phyloP scores from a whole-genome alignment of 2,888 invertebrate genomes.

The Volucella inanis region DNA sequence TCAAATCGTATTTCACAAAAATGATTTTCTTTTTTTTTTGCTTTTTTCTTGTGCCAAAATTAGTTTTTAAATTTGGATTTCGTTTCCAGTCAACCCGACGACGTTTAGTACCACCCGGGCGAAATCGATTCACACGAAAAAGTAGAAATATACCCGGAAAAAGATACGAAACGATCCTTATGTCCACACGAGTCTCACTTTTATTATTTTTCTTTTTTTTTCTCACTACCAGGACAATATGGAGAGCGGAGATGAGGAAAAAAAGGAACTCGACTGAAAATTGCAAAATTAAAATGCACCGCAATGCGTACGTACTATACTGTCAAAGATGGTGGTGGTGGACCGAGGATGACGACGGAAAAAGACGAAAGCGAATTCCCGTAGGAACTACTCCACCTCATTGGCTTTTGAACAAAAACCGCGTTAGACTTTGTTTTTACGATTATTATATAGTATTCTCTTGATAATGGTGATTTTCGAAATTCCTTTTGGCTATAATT shows the following conservation, averaged over 20 bases:
- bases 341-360: conserved; percentile 55
- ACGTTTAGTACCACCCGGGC: conserved; percentile 31
- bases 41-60: conserved; percentile 36
- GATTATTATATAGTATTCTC: conserved; percentile 16
- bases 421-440: neutral
- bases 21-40: neutral
- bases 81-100: conserved; percentile 32
- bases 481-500: conserved; percentile 20
- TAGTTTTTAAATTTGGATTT: conserved; percentile 31
- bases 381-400: conserved; percentile 27
- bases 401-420: neutral
- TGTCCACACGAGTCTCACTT: conserved; percentile 44
- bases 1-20: conserved; percentile 40
- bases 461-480: neutral
- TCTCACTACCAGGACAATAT: neutral
- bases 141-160: neutral
- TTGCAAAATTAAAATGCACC: conserved; percentile 60
- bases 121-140: conserved; percentile 5
- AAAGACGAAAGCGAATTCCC: conserved; percentile 43
- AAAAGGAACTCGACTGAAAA: conserved; percentile 23
- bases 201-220: too few relatives aligned
- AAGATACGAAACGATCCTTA: neutral
- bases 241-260: conserved; percentile 3
- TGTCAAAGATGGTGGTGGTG: conserved; percentile 65
- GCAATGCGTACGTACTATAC: conserved; percentile 64